phyloP scores from a whole-genome alignment of 2,797 vertebrate genomes.

The Halcyon chelicuti region DNA sequence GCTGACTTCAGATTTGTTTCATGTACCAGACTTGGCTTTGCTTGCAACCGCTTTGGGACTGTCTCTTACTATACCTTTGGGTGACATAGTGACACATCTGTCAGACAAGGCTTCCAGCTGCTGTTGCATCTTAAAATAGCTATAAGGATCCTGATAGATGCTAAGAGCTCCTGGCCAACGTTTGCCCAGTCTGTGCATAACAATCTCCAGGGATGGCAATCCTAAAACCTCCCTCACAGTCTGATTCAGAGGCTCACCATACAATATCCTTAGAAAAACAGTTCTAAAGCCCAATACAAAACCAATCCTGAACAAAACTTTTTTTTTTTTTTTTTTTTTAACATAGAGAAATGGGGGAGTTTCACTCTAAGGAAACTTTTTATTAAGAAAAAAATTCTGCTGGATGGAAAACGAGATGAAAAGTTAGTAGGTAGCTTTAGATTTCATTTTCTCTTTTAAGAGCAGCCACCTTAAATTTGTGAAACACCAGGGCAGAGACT shows the following conservation, averaged over 20 bases:
- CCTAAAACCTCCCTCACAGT: not conserved
- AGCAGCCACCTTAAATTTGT: not conserved
- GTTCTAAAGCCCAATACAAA: not conserved
- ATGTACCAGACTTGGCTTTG: not conserved
- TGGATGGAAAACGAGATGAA: not conserved
- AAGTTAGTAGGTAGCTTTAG: not conserved
- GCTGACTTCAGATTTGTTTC: not conserved
- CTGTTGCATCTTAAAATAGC: not conserved
- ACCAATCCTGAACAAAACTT: not conserved
- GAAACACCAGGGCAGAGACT: not conserved
- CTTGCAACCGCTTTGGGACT: not conserved
- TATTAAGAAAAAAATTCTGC: not conserved
- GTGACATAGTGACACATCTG: not conserved
- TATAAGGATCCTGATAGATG: not conserved
- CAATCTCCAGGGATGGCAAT: not conserved
- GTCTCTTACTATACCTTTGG: not conserved
- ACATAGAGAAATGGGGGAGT: not conserved
- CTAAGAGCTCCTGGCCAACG: not conserved
- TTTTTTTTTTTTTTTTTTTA: not conserved
- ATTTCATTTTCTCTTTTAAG: not conserved
- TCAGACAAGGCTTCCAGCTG: not conserved
- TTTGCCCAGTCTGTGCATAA: not conserved
- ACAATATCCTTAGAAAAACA: not conserved
- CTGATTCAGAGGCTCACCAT: not conserved
- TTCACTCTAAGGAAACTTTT: not conserved